phyloP scores from a whole-genome alignment of 2,888 invertebrate genomes.

The Tanypteryx hageni region DNA sequence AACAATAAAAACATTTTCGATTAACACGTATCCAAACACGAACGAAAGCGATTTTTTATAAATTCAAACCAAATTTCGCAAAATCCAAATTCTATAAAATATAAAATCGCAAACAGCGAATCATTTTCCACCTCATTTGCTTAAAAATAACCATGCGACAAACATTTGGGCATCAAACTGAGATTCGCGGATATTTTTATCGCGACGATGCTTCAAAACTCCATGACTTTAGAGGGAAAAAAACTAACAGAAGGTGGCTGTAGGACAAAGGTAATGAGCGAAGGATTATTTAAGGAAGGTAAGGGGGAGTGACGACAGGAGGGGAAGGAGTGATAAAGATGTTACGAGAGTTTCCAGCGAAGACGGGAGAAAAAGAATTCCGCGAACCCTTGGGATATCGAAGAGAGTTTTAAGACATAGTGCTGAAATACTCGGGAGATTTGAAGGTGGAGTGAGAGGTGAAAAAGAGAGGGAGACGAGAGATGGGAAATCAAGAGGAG shows the following conservation, averaged over 20 bases:
- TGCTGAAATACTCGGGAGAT: conserved; percentile 16
- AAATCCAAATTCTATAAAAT: too few relatives aligned
- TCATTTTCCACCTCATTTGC: too few relatives aligned
- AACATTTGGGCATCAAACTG: too few relatives aligned
- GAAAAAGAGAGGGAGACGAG: neutral
- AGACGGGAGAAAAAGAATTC: neutral
- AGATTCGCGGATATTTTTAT: neutral
- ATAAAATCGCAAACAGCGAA: too few relatives aligned
- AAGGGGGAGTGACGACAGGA: neutral
- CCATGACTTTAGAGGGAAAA: neutral
- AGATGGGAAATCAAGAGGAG: neutral
- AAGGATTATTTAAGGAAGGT: neutral
- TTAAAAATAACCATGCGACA: too few relatives aligned
- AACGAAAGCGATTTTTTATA: neutral
- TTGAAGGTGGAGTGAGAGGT: neutral
- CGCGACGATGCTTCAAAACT: neutral
- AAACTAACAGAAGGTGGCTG: neutral
- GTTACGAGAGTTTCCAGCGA: neutral
- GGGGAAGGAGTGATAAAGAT: neutral
- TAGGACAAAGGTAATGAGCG: conserved; percentile 1
- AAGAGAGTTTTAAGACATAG: conserved; percentile 14
- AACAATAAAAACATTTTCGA: neutral
- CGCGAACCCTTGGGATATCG: neutral
- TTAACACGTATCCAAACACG: neutral
- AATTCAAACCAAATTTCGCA: neutral